Base-by-base conservation (phyloP, 2,797 vertebrate species). In the Champsocephalus esox region DNA sequence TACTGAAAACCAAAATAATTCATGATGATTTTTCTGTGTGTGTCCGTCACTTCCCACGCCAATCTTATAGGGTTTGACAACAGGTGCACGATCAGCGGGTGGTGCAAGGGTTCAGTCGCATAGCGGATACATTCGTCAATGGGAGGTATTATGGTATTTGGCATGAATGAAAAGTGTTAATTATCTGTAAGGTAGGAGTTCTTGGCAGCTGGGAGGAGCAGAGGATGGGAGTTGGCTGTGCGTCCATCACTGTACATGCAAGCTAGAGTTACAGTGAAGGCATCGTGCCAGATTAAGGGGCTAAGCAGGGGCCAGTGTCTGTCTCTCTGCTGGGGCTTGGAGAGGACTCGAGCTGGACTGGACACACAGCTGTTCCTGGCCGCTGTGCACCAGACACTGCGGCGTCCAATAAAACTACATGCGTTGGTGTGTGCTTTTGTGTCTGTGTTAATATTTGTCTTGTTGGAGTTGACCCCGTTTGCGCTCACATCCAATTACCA, bases 381-480 rank as follows among this genome's bases (percentile, higher is more conserved):
- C 19, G 50, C 65, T 87, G 82, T 66, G 71, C 87, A 84, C 86
- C 69, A 95, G 94, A 95, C 94, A 92, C 89, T 75, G 84, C 81
- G 95, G 93, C 90, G 16, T 95, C 94, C 93, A 88, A 84, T 88
- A 85, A 77, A 90, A 92, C 85, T 77, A 50, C 67, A 46, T 19
- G 72, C 45, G 6, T 67, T 62, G 65, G 74, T 58, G 75, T 67
- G 74, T 66, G 84, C 85, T 81, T 88, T 66, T 88, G 75, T 87
- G 73, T 73, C 70, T 70, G 73, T 69, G 46, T 77, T 80, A 79
- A 75, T 88, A 68, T 86, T 83, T 88, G 73, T 82, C 66, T 77
- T 61, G 57, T 6, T 34, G 58, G 34, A 61, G 66, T 12, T 38
- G 65, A 69, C 60, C 64, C 45, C 9, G 73, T 77, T 73, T 51